Percentiles rank a stretch among this genome's conserved stretches.
Evolutionary conservation across 2,888 invertebrate species (phyloP).

Genomic region (Leptogaster cylindrica): DNA sequence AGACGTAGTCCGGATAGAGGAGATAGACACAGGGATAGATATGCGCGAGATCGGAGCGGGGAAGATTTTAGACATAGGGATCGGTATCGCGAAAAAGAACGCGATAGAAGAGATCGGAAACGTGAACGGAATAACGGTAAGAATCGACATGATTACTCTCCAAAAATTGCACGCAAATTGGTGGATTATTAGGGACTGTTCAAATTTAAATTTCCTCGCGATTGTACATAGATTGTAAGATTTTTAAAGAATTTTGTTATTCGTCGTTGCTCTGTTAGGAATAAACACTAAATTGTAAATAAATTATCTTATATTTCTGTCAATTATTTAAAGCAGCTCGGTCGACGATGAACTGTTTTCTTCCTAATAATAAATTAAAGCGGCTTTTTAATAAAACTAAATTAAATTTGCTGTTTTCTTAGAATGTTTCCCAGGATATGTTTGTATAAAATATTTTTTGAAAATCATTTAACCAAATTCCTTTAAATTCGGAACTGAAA

Average conservation of each 20-base stretch:
- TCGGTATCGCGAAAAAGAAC: constrained; percentile 44
- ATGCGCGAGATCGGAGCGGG: constrained; percentile 26
- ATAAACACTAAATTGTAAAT: too few relatives aligned
- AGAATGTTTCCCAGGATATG: too few relatives aligned
- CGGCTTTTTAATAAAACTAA: too few relatives aligned
- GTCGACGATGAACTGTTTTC: too few relatives aligned
- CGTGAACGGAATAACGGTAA: constrained; percentile 2
- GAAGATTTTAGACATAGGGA: constrained; percentile 7
- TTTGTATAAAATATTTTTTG: too few relatives aligned
- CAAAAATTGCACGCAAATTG: constrained; percentile 33
- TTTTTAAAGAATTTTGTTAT: constrained; percentile 28
- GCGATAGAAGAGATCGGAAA: constrained; percentile 31
- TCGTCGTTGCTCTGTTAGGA: constrained; percentile 11
- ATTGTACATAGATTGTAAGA: constrained; percentile 12
- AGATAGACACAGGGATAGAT: constrained; percentile 13
- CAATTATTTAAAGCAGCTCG: too few relatives aligned
- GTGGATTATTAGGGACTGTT: constrained; percentile 25
- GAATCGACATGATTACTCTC: constrained; percentile 17
- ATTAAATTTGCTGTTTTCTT: too few relatives aligned
- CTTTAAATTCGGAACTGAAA: too few relatives aligned
- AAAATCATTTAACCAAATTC: too few relatives aligned
- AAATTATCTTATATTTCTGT: too few relatives aligned
- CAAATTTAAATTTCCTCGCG: constrained; percentile 7
- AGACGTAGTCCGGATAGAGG: constrained; percentile 1
- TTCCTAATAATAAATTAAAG: too few relatives aligned